These are phyloP conservation scores for Trachelus stipa DNA, from an alignment of 2,888 invertebrate genomes.

Conservation along the genomic window DNA sequence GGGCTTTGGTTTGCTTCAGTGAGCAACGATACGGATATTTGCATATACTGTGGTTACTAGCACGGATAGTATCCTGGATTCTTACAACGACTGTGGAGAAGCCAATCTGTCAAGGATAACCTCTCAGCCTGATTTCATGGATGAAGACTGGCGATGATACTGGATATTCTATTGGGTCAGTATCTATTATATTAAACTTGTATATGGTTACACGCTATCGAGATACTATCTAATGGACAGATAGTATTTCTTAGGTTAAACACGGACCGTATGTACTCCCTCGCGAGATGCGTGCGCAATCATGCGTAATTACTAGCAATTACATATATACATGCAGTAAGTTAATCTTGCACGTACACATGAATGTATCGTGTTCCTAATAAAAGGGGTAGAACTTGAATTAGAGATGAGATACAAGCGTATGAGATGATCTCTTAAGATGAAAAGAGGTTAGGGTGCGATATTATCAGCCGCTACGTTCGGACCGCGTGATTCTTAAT, in stretches of 20 bases:
- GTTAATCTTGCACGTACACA: neutral
- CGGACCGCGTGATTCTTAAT: neutral
- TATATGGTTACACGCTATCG: neutral
- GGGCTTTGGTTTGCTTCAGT: constrained; percentile 31
- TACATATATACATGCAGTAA: neutral
- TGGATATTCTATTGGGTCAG: neutral
- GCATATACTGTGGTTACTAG: constrained; percentile 26
- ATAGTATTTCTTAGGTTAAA: neutral
- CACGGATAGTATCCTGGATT: neutral
- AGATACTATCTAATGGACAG: neutral
- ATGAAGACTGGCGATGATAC: neutral
- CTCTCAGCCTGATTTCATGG: neutral
- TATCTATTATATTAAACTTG: neutral
- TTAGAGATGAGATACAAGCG: neutral
- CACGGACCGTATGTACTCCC: neutral
- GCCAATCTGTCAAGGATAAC: neutral
- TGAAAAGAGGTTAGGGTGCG: neutral
- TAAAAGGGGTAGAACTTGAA: neutral
- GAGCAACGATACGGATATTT: constrained; percentile 45
- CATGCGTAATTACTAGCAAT: neutral
- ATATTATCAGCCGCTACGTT: neutral
- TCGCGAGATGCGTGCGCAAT: neutral
- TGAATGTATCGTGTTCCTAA: neutral
- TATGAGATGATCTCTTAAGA: neutral
- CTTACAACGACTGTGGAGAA: neutral